These are phyloP conservation scores for Tiliacea aurago DNA, from an alignment of 2,888 invertebrate genomes.

Conservation along the genomic window DNA sequence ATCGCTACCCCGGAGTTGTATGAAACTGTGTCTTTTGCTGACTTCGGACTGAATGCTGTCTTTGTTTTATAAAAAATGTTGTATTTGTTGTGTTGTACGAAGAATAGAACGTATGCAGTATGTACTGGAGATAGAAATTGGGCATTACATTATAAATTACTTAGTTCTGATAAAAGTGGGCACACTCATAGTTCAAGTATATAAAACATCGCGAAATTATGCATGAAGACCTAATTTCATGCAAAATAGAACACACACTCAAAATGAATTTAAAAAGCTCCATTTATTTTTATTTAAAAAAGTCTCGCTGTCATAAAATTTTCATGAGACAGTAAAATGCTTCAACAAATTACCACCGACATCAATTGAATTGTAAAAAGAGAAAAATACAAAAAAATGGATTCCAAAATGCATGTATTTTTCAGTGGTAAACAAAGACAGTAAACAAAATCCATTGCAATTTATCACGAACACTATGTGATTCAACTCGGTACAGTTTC, in stretches of 20 bases:
- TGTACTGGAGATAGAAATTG: background rate
- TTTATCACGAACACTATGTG: constrained; percentile 9
- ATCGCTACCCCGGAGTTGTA: constrained; percentile 7
- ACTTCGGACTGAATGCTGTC: constrained; percentile 12
- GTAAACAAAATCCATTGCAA: constrained; percentile 7
- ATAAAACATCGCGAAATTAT: background rate
- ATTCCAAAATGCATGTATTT: constrained; percentile 18
- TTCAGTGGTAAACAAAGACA: no score
- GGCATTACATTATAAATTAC: background rate
- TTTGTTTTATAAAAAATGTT: constrained; percentile 40
- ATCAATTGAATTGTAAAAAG: background rate
- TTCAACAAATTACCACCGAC: background rate
- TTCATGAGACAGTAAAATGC: background rate
- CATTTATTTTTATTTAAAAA: background rate
- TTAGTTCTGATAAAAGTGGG: background rate
- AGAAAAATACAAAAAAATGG: background rate
- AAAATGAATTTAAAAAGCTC: background rate
- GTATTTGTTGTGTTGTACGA: constrained; percentile 1
- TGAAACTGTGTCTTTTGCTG: constrained; percentile 33
- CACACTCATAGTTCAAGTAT: background rate
- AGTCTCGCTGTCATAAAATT: no score
- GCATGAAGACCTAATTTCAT: background rate
- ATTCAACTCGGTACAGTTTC: constrained; percentile 13
- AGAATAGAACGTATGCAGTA: constrained; percentile 17
- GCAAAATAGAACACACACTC: background rate